A percentile compares a stretch with the other conserved stretches of the same genome.
phyloP scores from a whole-genome alignment of 2,113 vertebrate genomes.

The Empidonax traillii region DNA sequence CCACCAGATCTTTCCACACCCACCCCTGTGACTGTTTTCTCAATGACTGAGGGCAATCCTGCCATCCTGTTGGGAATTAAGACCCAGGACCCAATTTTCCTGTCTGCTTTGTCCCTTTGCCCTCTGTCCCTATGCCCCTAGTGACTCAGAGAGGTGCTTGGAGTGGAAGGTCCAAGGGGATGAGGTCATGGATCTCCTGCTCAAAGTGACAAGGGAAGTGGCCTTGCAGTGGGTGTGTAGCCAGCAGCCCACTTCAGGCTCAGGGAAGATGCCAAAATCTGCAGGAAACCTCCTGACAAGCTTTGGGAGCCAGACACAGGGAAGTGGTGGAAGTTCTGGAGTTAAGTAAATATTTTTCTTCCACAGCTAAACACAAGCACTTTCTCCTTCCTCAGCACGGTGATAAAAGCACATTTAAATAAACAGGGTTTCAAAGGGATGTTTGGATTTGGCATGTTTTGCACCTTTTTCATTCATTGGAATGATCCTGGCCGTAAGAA shows the following conservation, averaged over 20 bases:
- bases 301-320: neutral
- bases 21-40: neutral
- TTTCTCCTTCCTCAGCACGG: conserved; percentile 1
- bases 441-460: neutral
- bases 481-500: fast-evolving
- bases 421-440: neutral
- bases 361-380: neutral
- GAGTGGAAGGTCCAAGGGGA: fast-evolving
- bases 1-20: neutral
- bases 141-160: fast-evolving
- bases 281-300: neutral
- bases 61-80: fast-evolving
- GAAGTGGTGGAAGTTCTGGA: neutral
- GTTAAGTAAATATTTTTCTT: neutral
- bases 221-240: fast-evolving
- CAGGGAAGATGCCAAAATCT: fast-evolving
- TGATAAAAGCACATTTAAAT: neutral
- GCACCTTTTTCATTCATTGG: neutral
- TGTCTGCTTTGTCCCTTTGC: fast-evolving
- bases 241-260: fast-evolving
- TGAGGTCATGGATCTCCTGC: neutral
- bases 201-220: neutral
- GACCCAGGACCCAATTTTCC: fast-evolving
- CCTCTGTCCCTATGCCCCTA: fast-evolving
- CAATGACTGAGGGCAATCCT: fast-evolving